Base-by-base conservation (phyloP, 2,888 invertebrate species). In the Brachylomia viminalis region DNA sequence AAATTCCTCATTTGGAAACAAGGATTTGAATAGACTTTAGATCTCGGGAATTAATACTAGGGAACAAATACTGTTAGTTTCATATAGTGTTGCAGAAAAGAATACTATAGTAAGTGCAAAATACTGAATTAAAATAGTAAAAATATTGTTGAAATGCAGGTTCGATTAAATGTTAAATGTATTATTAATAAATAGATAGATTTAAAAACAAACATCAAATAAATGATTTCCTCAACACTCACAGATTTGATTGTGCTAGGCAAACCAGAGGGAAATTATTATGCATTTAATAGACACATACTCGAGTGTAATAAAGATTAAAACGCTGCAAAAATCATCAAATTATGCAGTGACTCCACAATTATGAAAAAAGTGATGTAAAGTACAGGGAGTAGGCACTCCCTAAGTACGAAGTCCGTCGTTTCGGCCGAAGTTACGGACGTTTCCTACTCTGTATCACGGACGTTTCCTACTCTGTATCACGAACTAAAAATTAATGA, bases 61-160 rank as follows among this genome's bases (percentile, higher is more conserved):
- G 33, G 67, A 62, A 42, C 65, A 75, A n/a, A 49, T 65, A 65
- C 17, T 49, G 27, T 4, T 38, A 38, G n/a, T 38, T 38, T 38
- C 38, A 74, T 17, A 27, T n/a, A n/a, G 7, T 23, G n/a, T 52
- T 64, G 27, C 27, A 45, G 45, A 59, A 61, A 61, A 61, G 49
- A 83, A 77, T 82, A 76, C 67, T 66, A 8, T n/a, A 6, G 15
- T 8, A 38, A n/a, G 33, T 64, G 33, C 17, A 54, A 59, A 83
- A 80, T 80, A 80, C 79, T 83, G 67, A 47, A 62, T 77, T 23
- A 11, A 33, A 58, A 49, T 62, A 30, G 5, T 20, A 30, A 58
- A 64, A 30, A 45, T 64, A 33, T 58, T 42, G 2, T 30, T 73
- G 49, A 52, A 65, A 67, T 52, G 27, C 27, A 42, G 42, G 42